These are phyloP conservation scores for Chaunax sp. DNA, from an alignment of 2,797 vertebrate genomes.

Conservation along the genomic window DNA sequence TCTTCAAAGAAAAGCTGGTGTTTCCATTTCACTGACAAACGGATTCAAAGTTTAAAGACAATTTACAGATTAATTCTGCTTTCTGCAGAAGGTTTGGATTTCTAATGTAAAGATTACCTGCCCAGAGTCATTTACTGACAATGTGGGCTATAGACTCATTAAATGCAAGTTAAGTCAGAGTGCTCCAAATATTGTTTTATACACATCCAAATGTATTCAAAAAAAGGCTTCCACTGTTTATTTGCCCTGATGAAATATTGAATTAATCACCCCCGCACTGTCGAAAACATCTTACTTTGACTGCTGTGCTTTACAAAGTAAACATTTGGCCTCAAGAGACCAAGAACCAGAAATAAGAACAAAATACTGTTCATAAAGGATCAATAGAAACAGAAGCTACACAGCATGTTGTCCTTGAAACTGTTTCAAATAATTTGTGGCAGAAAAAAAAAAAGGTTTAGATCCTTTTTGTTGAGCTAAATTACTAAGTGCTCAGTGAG, in stretches of 20 bases:
- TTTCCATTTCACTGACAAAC: slow-evolving; percentile 33
- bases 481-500: slow-evolving; percentile 50
- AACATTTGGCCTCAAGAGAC: slow-evolving; percentile 38
- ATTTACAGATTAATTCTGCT: slow-evolving; percentile 15
- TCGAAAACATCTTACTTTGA: slow-evolving; percentile 45
- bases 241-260: slow-evolving; percentile 42
- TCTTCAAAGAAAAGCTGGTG: slow-evolving; percentile 24
- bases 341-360: slow-evolving; percentile 22
- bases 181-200: slow-evolving; percentile 29
- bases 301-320: slow-evolving; percentile 54
- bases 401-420: slow-evolving; percentile 44
- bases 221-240: slow-evolving; percentile 28
- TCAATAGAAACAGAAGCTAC: slow-evolving; percentile 40
- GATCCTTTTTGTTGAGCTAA: slow-evolving; percentile 47
- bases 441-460: slow-evolving; percentile 39
- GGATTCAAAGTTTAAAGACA: slow-evolving; percentile 23
- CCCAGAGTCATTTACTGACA: slow-evolving; percentile 30
- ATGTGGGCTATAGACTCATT: slow-evolving; percentile 28
- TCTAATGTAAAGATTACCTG: slow-evolving; percentile 8
- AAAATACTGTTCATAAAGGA: slow-evolving; percentile 24
- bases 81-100: slow-evolving; percentile 10
- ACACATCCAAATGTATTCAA: slow-evolving; percentile 32
- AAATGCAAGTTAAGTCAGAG: slow-evolving; percentile 28
- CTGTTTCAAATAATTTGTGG: slow-evolving; percentile 40
- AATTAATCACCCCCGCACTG: slow-evolving; percentile 49